These are phyloP conservation scores for Bergia sp. DNA, from an alignment of 92 coral and sea anemone species.

Conservation along the genomic window DNA sequence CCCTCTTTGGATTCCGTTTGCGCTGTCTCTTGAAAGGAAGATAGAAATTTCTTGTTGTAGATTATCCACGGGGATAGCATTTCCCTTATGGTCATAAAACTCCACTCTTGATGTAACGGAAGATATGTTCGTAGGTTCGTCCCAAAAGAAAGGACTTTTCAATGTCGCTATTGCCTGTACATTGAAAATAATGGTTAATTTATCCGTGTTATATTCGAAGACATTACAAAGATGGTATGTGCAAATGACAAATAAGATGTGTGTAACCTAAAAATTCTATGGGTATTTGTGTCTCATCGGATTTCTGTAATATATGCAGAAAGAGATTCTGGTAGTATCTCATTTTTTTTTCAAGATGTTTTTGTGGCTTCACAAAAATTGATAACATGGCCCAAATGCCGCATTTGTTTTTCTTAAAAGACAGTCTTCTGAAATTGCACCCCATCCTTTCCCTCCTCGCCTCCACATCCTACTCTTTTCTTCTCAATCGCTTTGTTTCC, in stretches of 20 bases:
- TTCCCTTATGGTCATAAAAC: conserved; percentile 17
- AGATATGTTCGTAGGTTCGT: neutral
- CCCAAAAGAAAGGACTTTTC: conserved; percentile 38
- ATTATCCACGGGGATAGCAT: conserved; percentile 6
- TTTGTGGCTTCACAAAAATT: no score
- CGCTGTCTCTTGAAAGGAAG: conserved; percentile 12
- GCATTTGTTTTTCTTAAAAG: no score
- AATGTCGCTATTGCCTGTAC: conserved; percentile 31
- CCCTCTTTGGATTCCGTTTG: neutral
- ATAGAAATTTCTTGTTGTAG: conserved; percentile 31
- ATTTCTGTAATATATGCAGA: neutral
- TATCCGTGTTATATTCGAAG: neutral
- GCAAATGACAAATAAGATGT: no score
- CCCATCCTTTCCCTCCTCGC: no score
- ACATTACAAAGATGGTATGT: neutral
- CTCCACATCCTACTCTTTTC: no score
- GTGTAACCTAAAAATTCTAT: no score
- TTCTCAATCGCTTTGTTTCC: no score
- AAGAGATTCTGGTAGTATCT: no score
- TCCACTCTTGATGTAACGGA: conserved; percentile 34
- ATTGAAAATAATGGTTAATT: neutral
- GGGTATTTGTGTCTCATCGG: neutral
- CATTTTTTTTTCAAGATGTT: no score
- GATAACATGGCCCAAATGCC: no score
- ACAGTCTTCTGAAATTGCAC: no score